Evolutionary conservation across 2,113 vertebrate genomes (phyloP).

Genomic region (Corythaixoides concolor): DNA sequence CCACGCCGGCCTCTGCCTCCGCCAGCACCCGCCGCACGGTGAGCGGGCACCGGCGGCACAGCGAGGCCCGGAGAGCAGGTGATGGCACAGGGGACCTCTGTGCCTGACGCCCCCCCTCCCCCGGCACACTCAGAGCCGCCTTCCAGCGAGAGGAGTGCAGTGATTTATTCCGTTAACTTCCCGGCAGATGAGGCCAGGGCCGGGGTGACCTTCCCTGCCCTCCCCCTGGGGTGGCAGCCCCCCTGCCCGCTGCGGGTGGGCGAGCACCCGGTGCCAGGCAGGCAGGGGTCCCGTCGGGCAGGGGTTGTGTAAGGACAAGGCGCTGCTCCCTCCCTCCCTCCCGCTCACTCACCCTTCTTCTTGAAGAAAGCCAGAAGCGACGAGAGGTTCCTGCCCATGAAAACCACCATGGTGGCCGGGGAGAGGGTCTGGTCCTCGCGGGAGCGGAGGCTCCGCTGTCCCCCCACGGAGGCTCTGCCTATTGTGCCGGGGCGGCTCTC

Average conservation of each 20-base stretch:
- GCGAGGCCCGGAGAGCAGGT: accelerated
- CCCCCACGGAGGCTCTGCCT: neutral
- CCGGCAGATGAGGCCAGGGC: neutral
- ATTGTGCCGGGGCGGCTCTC: neutral
- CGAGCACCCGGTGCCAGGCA: neutral
- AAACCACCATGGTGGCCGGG: constrained; percentile 83
- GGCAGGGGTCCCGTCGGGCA: neutral
- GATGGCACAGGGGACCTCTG: neutral
- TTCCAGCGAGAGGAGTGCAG: neutral
- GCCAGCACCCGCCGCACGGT: neutral
- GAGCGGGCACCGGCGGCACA: neutral
- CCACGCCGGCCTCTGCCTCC: neutral
- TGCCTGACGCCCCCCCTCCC: neutral
- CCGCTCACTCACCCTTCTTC: constrained; percentile 87
- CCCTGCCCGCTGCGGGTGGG: neutral
- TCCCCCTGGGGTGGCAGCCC: neutral
- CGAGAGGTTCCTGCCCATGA: constrained; percentile 85
- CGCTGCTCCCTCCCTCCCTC: neutral
- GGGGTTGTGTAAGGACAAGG: constrained; percentile 35
- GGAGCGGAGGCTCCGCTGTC: neutral
- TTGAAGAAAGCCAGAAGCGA: constrained; percentile 89
- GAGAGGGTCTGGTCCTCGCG: neutral
- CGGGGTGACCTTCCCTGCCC: constrained; percentile 12
- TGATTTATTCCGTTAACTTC: neutral
- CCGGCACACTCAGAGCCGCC: neutral